Conservation (phyloP, 2,888 invertebrate genomes). For the Parnassius mnemosyne region DNA sequence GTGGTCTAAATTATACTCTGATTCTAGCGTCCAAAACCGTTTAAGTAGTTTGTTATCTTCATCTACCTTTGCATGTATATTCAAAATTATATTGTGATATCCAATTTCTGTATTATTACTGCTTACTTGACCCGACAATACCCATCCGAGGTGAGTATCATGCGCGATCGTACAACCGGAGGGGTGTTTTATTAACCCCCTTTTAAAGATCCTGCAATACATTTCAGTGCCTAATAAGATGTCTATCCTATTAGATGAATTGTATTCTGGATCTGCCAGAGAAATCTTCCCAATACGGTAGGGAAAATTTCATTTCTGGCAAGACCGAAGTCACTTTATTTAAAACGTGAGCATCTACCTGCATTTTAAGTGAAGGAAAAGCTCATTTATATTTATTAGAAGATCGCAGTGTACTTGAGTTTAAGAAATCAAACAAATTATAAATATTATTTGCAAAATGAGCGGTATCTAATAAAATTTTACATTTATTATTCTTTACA, state of each 20-base stretch:
- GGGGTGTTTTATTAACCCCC: background rate
- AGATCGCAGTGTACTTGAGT: too few species aligned
- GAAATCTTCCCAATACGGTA: too few species aligned
- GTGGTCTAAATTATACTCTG: background rate
- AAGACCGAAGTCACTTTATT: too few species aligned
- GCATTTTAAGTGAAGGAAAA: too few species aligned
- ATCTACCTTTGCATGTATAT: background rate
- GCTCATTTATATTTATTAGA: too few species aligned
- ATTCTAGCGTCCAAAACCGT: background rate
- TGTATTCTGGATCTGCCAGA: too few species aligned
- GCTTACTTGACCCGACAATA: background rate
- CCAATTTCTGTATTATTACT: background rate
- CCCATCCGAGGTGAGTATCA: background rate
- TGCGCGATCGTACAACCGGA: background rate
- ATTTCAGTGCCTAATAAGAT: background rate
- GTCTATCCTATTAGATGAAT: background rate
- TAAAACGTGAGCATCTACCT: too few species aligned
- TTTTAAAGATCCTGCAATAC: background rate
- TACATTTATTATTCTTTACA: too few species aligned
- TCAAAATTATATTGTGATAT: background rate
- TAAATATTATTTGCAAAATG: too few species aligned
- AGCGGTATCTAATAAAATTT: too few species aligned
- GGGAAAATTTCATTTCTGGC: too few species aligned
- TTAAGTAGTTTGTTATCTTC: background rate
- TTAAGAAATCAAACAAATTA: too few species aligned